Percentiles rank a stretch among this genome's conserved stretches.
These are phyloP conservation scores for Stramonita haemastoma DNA, from an alignment of 2,888 invertebrate species.

Conservation along the genomic window DNA sequence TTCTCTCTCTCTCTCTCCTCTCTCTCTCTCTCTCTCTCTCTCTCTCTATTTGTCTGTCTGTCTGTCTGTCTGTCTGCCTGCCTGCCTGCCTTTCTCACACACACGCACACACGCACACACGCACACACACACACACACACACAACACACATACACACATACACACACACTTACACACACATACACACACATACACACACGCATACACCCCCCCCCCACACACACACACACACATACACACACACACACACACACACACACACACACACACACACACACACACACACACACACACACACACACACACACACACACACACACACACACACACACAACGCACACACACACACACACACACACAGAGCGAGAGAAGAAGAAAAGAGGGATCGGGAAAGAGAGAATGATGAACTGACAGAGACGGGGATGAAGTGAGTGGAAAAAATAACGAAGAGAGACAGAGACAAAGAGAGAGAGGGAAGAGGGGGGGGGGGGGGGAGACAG, in stretches of 20 bases:
- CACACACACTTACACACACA: no score
- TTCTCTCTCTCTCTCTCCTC: no score
- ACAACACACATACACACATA: background rate
- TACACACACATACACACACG: no score
- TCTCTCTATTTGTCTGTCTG: no score
- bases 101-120: no score
- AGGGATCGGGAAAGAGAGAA: background rate
- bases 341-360: slow-evolving; percentile 9
- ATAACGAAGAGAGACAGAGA: background rate
- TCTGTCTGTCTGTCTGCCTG: no score
- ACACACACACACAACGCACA: no score
- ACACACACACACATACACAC: no score
- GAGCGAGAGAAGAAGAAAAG: background rate
- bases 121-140: no score
- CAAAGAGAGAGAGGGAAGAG: background rate
- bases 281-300: background rate
- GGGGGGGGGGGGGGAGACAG: background rate
- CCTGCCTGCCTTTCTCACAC: no score
- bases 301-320: background rate
- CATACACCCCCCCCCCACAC: no score
- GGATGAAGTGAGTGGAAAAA: background rate
- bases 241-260: background rate
- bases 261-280: background rate
- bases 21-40: no score
- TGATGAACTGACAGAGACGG: background rate